Conservation (phyloP, 2,797 vertebrate species). For the Anas acuta region DNA sequence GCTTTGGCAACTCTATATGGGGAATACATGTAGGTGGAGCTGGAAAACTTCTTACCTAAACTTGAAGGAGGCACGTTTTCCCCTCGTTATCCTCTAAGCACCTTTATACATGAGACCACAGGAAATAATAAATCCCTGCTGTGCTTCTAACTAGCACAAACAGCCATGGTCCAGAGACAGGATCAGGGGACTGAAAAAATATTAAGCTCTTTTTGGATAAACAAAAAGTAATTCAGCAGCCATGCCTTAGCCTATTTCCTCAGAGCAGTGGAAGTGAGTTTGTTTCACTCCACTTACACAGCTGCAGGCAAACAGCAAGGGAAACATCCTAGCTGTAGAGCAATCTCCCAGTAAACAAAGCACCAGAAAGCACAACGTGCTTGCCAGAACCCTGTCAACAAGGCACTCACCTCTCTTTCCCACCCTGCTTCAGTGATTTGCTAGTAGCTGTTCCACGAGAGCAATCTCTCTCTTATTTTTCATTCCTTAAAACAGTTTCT, state of each 20-base stretch:
- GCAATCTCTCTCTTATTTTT: not conserved
- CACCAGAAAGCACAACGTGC: not conserved
- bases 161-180: not conserved
- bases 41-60: slow-evolving; percentile 33
- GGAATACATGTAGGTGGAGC: slow-evolving; percentile 3
- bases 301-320: not conserved
- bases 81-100: not conserved
- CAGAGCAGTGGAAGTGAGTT: not conserved
- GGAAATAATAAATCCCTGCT: slow-evolving; percentile 42
- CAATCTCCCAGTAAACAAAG: not conserved
- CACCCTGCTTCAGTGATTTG: not conserved
- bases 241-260: not conserved
- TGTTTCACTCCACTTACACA: not conserved
- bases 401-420: not conserved
- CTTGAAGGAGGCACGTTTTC: slow-evolving; percentile 17
- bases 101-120: not conserved
- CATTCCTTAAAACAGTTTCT: not conserved
- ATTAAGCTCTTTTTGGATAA: not conserved
- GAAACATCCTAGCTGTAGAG: not conserved
- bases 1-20: slow-evolving; percentile 1
- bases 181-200: slow-evolving; percentile 6
- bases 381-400: not conserved
- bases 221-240: slow-evolving; percentile 28
- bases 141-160: not conserved
- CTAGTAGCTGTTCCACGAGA: not conserved